Base-by-base conservation (phyloP, 2,888 invertebrate species). In the Microdon myrmicae region DNA sequence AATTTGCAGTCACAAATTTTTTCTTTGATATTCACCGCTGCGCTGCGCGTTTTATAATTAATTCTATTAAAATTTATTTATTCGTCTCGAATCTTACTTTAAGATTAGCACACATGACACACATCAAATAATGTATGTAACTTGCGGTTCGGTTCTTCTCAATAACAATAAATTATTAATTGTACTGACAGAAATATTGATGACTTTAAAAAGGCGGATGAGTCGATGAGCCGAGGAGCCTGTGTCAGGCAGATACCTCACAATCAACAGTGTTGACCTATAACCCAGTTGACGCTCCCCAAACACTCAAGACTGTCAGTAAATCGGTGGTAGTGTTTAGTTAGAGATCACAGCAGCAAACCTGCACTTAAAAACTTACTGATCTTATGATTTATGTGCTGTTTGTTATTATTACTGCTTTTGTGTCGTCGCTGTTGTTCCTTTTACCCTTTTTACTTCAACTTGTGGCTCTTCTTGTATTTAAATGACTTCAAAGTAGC, bases 21-120 rank as follows among this genome's bases (percentile, higher is more conserved):
- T 9, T 20, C 56, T 64, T 64, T 56, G 61, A 61, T 41, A 51
- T 51, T 64, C 14, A 51, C 61, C 61, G 61, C 44, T 9, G 20
- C 45, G 49, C 39, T 45, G 51, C 35, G 25, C 16, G 31, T 23
- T 41, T 45, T 51, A n/a, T 64, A 64, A 61, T 61, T 61, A 61
- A 61, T 31, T 51, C 45, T 41, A 35, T 41, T 14, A 20, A 44
- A n/a, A 48, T 44, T 60, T 34, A 13, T 34, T 41, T 22, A 37
- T 45, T 14, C 39, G 26, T 44, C 44, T 58, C 35, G 25, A 48
- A 41, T 43, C 31, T 25, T n/a, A 14, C 6, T 20, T 28, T 10
- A 7, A 60, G 35, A 38, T 43, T 35, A 35, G 12, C n/a, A 37
- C 12, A 14, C 19, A 29, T 29, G 28, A 28, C 28, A 16, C n/a